A percentile compares a stretch with the other conserved stretches of the same genome.
Evolutionary conservation across 37 sponge, comb jelly and placozoan genomes (phyloP).

Genomic region (Dysidea cf. avara): DNA sequence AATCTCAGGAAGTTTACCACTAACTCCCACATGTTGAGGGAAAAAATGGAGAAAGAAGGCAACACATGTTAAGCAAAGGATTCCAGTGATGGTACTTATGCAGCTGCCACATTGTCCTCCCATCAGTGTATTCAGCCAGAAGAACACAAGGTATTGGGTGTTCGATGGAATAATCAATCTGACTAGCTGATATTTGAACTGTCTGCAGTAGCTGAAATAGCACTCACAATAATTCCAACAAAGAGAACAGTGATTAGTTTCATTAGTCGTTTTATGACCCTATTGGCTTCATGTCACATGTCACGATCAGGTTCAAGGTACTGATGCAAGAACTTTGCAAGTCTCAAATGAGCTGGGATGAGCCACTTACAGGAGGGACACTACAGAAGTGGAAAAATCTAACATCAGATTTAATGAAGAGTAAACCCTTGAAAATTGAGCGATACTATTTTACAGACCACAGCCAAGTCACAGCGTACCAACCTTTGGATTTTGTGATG

Average conservation of each 20-base stretch:
- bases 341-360: slow-evolving; percentile 20
- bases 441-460: slow-evolving; percentile 14
- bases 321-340: slow-evolving; percentile 14
- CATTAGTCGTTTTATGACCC: slow-evolving; percentile 22
- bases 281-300: slow-evolving; percentile 25
- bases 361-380: slow-evolving; percentile 4
- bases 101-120: too few species aligned
- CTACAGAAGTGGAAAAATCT: slow-evolving; percentile 12
- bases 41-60: background rate
- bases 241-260: slow-evolving; percentile 25
- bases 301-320: slow-evolving; percentile 26
- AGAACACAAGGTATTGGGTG: slow-evolving; percentile 2
- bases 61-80: background rate
- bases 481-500: slow-evolving; percentile 11
- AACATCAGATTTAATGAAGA: background rate
- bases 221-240: slow-evolving; percentile 5
- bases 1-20: background rate
- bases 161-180: background rate
- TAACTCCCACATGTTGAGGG: background rate
- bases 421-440: background rate
- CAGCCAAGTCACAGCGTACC: background rate
- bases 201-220: too few species aligned
- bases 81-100: background rate
- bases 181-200: background rate
- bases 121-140: too few species aligned